phyloP scores from a whole-genome alignment of 1,140 invertebrate species.

The Hydropsyche tenuis region DNA sequence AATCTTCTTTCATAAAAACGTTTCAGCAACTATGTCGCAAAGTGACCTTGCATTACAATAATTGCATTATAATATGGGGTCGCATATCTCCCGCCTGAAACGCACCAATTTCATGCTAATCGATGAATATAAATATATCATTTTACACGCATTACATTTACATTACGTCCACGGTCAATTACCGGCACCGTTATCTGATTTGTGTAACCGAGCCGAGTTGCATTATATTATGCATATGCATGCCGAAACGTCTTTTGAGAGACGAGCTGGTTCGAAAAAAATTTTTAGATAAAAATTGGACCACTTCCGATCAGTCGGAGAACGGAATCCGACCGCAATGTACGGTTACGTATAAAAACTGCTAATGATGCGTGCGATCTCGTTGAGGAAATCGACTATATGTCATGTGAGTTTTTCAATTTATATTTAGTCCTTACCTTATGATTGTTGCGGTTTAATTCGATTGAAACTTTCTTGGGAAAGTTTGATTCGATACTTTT shows the following conservation, averaged over 20 bases:
- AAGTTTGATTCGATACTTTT: too few relatives aligned
- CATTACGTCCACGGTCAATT: too few relatives aligned
- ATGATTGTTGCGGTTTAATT: too few relatives aligned
- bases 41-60: slow-evolving; percentile 3
- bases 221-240: too few relatives aligned
- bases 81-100: background rate
- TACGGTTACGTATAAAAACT: background rate
- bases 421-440: too few relatives aligned
- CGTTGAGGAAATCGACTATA: background rate
- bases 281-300: too few relatives aligned
- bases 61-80: background rate
- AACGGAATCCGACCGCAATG: too few relatives aligned
- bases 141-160: background rate
- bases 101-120: slow-evolving; percentile 9
- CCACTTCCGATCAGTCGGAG: too few relatives aligned
- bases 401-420: background rate
- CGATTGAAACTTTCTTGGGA: too few relatives aligned
- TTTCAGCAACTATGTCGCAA: background rate
- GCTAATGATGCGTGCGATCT: background rate
- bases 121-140: slow-evolving; percentile 1
- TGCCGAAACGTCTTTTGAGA: too few relatives aligned
- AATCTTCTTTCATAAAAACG: too few relatives aligned
- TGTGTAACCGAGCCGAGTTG: background rate
- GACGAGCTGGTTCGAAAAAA: too few relatives aligned
- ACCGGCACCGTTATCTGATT: background rate